Conservation (phyloP, 2,113 vertebrate species). For the Rhabdornis inornatus region DNA sequence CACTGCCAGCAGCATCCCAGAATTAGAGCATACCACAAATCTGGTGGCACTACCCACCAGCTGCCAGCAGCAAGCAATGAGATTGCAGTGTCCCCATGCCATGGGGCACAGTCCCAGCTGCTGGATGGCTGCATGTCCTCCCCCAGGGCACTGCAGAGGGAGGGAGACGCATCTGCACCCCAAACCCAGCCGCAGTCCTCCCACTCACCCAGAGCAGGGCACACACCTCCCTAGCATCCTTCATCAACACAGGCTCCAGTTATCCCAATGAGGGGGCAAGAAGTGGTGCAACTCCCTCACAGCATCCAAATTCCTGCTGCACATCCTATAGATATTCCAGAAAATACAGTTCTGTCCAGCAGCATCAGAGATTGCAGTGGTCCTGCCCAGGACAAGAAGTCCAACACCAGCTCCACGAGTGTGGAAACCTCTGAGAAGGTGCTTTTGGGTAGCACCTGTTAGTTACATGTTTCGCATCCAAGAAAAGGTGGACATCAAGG, state of each 20-base stretch:
- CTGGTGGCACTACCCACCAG: rapidly evolving
- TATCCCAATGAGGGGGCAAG: neutral
- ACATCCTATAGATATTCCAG: neutral
- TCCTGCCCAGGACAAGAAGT: neutral
- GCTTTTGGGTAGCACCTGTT: neutral
- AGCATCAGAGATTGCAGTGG: neutral
- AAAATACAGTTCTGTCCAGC: neutral
- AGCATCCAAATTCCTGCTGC: neutral
- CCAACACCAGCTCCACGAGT: neutral
- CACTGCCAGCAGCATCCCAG: neutral
- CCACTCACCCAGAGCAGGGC: neutral
- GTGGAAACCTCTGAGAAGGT: neutral
- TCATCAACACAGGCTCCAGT: neutral
- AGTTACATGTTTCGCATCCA: neutral
- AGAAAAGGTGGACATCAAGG: neutral
- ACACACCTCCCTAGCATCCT: neutral
- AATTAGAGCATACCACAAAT: neutral
- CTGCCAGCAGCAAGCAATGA: neutral
- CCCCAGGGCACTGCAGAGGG: neutral
- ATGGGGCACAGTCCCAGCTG: neutral
- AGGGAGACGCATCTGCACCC: neutral
- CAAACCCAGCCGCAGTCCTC: neutral
- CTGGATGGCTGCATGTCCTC: too few relatives aligned
- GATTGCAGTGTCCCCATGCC: rapidly evolving
- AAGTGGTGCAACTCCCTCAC: rapidly evolving